A percentile compares a stretch with the other conserved stretches of the same genome.
These are phyloP conservation scores for Erethizon dorsatum DNA, from an alignment of 2,797 vertebrate genomes.

Conservation along the genomic window DNA sequence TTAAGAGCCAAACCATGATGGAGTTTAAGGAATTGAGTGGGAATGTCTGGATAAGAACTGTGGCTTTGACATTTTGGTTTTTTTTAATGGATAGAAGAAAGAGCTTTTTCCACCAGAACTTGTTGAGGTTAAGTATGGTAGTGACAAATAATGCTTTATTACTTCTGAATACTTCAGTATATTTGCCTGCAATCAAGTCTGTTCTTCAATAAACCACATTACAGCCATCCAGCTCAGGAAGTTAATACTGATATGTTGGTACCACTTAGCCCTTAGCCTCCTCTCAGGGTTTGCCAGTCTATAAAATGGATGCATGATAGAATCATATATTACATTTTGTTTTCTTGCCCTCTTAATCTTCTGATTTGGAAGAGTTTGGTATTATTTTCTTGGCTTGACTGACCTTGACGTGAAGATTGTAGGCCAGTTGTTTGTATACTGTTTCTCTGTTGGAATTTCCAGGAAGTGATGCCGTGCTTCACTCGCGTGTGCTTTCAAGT, in stretches of 20 bases:
- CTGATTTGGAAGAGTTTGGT: neutral
- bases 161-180: neutral
- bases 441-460: conserved; percentile 27
- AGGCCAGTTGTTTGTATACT: neutral
- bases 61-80: neutral
- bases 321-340: neutral
- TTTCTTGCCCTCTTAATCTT: neutral
- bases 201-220: neutral
- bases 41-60: neutral
- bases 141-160: neutral
- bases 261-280: neutral
- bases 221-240: neutral
- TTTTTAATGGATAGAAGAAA: neutral
- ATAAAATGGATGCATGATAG: neutral
- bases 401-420: neutral
- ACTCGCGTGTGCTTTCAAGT: neutral
- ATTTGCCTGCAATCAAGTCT: neutral
- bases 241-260: neutral
- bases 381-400: conserved; percentile 42
- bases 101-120: neutral
- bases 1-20: neutral
- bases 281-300: conserved; percentile 13
- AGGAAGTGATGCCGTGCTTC: neutral
- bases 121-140: neutral
- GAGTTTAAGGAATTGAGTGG: neutral